phyloP scores from a whole-genome alignment of 2,888 invertebrate species.

The Habrosyne pyritoides region DNA sequence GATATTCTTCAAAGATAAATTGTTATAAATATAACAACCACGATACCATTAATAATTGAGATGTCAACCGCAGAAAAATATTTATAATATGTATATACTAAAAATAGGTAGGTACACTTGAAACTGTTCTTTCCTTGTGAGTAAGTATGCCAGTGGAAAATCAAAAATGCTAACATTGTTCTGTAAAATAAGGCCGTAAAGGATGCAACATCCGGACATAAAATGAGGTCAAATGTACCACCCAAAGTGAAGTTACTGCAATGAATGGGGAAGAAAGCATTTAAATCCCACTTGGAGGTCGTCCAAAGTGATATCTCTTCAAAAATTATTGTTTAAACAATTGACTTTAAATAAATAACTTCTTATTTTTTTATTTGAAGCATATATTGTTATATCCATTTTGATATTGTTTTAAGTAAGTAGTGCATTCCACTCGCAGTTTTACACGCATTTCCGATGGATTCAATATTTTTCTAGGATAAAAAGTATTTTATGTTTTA shows the following conservation, averaged over 20 bases:
- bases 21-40: no score
- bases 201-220: slow-evolving; percentile 44
- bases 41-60: no score
- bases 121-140: neutral
- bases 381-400: no score
- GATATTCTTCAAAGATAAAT: no score
- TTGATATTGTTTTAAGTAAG: no score
- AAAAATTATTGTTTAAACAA: slow-evolving; percentile 25
- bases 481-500: no score
- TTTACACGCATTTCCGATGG: no score
- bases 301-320: slow-evolving; percentile 35
- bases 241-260: slow-evolving; percentile 45
- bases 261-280: slow-evolving; percentile 48
- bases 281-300: slow-evolving; percentile 51
- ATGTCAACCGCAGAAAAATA: no score
- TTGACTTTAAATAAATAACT: slow-evolving; percentile 23
- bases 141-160: slow-evolving; percentile 10
- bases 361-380: neutral
- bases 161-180: slow-evolving; percentile 46
- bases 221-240: slow-evolving; percentile 47
- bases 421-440: no score
- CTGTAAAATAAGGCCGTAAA: slow-evolving; percentile 57
- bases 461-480: no score
- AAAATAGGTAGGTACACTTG: neutral
- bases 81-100: no score